Percentiles rank a stretch among this genome's conserved stretches.
phyloP scores from a whole-genome alignment of 2,888 invertebrate species.

The Apamea crenata region DNA sequence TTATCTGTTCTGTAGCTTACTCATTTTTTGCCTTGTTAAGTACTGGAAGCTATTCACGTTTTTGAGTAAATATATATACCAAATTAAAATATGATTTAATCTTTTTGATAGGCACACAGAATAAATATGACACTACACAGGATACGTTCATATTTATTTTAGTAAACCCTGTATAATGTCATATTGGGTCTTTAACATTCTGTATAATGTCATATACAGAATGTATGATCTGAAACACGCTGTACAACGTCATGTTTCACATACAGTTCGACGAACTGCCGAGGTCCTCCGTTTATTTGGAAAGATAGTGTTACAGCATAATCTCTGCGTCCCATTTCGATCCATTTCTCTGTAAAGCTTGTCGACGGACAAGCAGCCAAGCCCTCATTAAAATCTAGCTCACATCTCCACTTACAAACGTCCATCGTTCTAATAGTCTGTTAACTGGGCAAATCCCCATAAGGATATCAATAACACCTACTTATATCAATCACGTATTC shows the following conservation, averaged over 20 bases:
- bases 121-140: background rate
- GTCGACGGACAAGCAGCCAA: constrained; percentile 12
- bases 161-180: too few relatives aligned
- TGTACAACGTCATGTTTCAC: constrained; percentile 2
- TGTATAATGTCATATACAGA: constrained; percentile 7
- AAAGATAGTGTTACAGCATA: background rate
- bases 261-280: background rate
- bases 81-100: background rate
- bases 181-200: too few relatives aligned
- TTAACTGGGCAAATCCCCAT: constrained; percentile 56
- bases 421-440: constrained; percentile 31
- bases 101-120: background rate
- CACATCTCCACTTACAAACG: constrained; percentile 36
- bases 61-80: background rate
- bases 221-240: background rate
- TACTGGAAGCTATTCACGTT: background rate
- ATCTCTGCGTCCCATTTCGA: constrained; percentile 5
- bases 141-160: background rate
- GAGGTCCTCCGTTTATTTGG: background rate
- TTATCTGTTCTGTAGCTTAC: background rate
- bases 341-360: constrained; percentile 18
- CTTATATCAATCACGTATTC: constrained; percentile 81
- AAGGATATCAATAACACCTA: constrained; percentile 69
- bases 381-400: constrained; percentile 51
- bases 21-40: background rate